Base-by-base conservation (phyloP, 2,797 vertebrate species). In the Xerus rutilus region DNA sequence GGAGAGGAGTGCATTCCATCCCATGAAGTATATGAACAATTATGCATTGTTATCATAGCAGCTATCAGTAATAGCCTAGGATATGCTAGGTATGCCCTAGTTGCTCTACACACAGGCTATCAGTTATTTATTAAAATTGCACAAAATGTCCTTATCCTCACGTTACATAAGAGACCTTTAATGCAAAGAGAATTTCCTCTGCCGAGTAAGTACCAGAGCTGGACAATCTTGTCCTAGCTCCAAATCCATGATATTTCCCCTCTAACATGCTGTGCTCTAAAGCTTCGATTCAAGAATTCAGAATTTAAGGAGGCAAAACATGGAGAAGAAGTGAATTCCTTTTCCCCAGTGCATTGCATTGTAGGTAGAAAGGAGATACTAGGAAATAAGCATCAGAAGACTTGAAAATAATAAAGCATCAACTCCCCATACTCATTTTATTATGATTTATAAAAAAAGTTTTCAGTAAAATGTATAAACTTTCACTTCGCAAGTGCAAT, bases 381-480 rank as follows among this genome's bases (percentile, higher is more conserved):
- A 57, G 11, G n/a, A 21, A 96, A 11, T 1, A 35, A 25, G 21
- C 43, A 59, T 32, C 21, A 39, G 70, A 94, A 91, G 30, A 70
- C 76, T 69, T 30, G 67, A 54, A 96, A 85, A 49, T 86, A 81
- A 94, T 64, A 52, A 74, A 76, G 43, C 39, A 88, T 35, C n/a
- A 74, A 73, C 3, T 89, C 30, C n/a, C 11, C 59, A 79, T 65
- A 35, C 20, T 76, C 23, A 32, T 70, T 91, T 85, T 78, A 32
- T 8, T 89, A 0, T 74, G 35, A 88, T 73, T 45, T 45, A 54
- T 8, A 15, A 45, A 52, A 62, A 77, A 69, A 9, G 5, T 64
- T 93, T 81, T 89, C 28, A 78, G 87, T 82, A 78, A 59, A 59
- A n/a, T 32, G 54, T 81, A 65, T 57, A 67, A 65, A 23, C 54